phyloP scores from a whole-genome alignment of 2,888 invertebrate genomes.

The Unio delphinus region DNA sequence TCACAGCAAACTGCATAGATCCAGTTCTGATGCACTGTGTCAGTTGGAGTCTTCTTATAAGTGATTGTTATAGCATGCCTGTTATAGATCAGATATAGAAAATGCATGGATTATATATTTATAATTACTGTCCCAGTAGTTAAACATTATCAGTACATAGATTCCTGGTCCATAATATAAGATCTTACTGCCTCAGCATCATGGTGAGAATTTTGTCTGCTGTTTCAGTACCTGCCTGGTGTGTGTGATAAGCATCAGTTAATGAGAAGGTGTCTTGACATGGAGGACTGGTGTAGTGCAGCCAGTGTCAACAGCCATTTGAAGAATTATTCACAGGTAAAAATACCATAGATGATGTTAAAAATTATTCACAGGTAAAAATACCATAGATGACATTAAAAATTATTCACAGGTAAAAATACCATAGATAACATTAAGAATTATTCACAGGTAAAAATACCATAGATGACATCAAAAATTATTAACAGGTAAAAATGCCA shows the following conservation, averaged over 20 bases:
- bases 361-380: conserved; percentile 54
- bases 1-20: no score
- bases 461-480: no score
- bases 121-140: not conserved
- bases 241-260: conserved; percentile 44
- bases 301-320: conserved; percentile 48
- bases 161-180: not conserved
- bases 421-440: conserved; percentile 11
- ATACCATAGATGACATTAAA: not conserved
- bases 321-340: conserved; percentile 54
- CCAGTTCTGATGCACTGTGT: no score
- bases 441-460: conserved; percentile 50
- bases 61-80: not conserved
- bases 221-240: conserved; percentile 50
- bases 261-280: conserved; percentile 49
- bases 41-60: not conserved
- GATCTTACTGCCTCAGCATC: conserved; percentile 1
- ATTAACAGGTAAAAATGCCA: no score
- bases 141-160: not conserved
- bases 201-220: not conserved
- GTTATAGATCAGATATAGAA: not conserved
- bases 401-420: conserved; percentile 53
- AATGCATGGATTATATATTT: not conserved
- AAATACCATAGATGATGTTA: no score
- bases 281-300: conserved; percentile 55